A percentile compares a stretch with the other conserved stretches of the same genome.
Evolutionary conservation across 2,888 invertebrate species (phyloP).

Genomic region (Calliscelio sp.): DNA sequence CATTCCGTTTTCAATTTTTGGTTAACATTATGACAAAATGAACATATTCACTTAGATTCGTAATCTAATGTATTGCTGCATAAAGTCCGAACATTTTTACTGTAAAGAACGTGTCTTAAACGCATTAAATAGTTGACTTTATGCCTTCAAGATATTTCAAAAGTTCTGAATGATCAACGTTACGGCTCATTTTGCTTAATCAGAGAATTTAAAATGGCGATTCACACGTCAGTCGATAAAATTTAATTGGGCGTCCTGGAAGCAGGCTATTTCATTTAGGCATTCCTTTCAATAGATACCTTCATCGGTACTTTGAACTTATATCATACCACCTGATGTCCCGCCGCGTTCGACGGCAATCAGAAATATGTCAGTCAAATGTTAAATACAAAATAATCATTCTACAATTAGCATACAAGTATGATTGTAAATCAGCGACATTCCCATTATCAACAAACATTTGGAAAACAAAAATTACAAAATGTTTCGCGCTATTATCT

Average conservation of each 20-base stretch:
- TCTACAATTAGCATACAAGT: too few species aligned
- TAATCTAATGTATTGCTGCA: too few species aligned
- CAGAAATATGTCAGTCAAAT: constrained; percentile 40
- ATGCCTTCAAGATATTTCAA: constrained; percentile 12
- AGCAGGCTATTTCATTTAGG: constrained; percentile 62
- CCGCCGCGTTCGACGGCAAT: constrained; percentile 39
- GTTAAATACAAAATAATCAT: too few species aligned
- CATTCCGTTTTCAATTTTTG: too few species aligned
- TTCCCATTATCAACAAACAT: too few species aligned
- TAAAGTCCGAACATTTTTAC: too few species aligned
- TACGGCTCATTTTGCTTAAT: constrained; percentile 53
- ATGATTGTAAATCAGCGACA: too few species aligned
- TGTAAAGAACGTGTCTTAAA: constrained; percentile 29
- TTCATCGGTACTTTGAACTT: constrained; percentile 41
- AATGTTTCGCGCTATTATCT: constrained; percentile 3
- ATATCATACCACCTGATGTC: constrained; percentile 41
- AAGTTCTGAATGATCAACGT: constrained; percentile 36
- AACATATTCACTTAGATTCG: too few species aligned
- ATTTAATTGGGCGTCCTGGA: constrained; percentile 70
- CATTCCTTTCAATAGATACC: constrained; percentile 65
- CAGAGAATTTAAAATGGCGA: constrained; percentile 61
- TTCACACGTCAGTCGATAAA: constrained; percentile 67
- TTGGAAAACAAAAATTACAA: background rate
- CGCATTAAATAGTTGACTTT: constrained; percentile 51
- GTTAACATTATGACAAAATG: too few species aligned